Evolutionary conservation across 2,113 vertebrate genomes (phyloP), one percentile per base, ranked within the genome.

Genomic region (Scomber scombrus): DNA sequence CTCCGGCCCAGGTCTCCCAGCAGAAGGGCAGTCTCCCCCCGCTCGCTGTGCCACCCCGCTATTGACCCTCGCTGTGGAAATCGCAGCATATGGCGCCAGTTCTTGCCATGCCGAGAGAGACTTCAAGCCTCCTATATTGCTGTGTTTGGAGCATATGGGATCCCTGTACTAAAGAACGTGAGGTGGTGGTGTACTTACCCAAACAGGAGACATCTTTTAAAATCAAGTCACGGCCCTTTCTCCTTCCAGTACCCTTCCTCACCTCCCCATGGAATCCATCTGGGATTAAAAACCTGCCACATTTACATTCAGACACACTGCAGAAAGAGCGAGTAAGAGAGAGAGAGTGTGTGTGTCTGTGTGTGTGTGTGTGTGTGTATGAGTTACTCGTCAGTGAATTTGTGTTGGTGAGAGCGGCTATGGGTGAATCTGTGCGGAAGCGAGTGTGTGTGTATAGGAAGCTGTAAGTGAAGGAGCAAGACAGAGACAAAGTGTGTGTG

Each of bases 241-340:
- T 87, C 79, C 84, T 87, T 90, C 80, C 77, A 56, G 40, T 80
- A 82, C 66, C 86, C 78, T 82, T 78, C 84, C 79, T 78, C 47
- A 55, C 57, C 66, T 84, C 86, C 78, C 63, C 0, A 0, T 51
- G 78, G 80, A 77, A 84, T 80, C 73, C 73, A 86, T 40, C 23
- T 79, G 77, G 86, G 83, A 89, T 88, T 90, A 83, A 72, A 85
- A 68, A 40, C 7, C 51, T 5, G 67, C 49, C 64, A 47, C 76
- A 81, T 85, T 85, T 79, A 50, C 77, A 82, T 89, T 87, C 75
- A 81, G 70, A 63, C n/a, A 31, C 64, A 34, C 77, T 55, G 71
- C 70, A 88, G 68, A 54, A 40, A 6, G 67, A 45, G 57, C 23
- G 23, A 26, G 23, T 2, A 26, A 18, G n/a, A 55, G 58, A 81